Conservation (phyloP, 1,140 invertebrate genomes). For the Hyphantria cunea region DNA sequence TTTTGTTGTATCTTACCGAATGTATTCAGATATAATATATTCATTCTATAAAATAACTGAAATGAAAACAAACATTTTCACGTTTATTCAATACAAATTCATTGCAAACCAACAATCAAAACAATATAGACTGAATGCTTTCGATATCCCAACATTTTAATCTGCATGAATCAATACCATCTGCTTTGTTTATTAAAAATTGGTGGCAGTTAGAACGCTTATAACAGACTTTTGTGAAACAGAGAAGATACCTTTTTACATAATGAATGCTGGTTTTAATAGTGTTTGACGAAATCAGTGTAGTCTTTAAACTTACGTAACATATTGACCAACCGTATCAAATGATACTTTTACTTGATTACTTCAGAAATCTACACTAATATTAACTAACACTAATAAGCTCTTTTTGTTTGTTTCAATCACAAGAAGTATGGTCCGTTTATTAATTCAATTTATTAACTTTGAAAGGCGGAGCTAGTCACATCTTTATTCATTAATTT, state of each 20-base stretch:
- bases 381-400: too few species aligned
- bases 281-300: conserved; percentile 71
- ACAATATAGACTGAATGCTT: not conserved
- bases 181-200: not conserved
- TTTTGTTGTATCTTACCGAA: too few species aligned
- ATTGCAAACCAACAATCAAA: not conserved
- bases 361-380: too few species aligned
- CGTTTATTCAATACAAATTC: not conserved
- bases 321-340: too few species aligned
- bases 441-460: too few species aligned
- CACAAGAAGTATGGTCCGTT: too few species aligned
- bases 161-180: not conserved
- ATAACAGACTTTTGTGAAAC: conserved; percentile 41
- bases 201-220: conserved; percentile 9
- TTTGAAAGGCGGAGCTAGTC: too few species aligned
- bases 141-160: not conserved
- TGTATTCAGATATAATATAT: not conserved
- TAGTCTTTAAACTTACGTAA: conserved; percentile 54
- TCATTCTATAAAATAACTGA: not conserved
- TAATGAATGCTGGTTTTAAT: conserved; percentile 56
- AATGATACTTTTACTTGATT: too few species aligned
- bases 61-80: not conserved
- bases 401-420: too few species aligned
- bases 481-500: too few species aligned
- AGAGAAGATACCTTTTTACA: conserved; percentile 66